Evolutionary conservation across 2,888 invertebrate genomes (phyloP).

Genomic region (Loripinus fragilis): DNA sequence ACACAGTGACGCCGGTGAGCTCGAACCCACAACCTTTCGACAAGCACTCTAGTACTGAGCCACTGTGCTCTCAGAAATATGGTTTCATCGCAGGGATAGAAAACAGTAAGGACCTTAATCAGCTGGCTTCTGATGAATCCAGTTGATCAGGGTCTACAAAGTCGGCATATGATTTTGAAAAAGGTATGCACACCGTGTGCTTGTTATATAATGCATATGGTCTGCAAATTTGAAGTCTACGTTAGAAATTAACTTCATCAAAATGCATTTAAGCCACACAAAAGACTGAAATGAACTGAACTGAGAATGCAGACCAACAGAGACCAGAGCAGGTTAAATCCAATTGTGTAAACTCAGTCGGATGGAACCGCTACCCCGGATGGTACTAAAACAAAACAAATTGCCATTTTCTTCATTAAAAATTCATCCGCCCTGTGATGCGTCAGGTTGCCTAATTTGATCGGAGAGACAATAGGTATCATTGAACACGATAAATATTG

Average conservation of each 20-base stretch:
- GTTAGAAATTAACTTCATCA: slow-evolving; percentile 4
- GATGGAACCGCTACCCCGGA: slow-evolving; percentile 42
- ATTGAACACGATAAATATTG: slow-evolving; percentile 53
- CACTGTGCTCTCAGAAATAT: too few relatives aligned
- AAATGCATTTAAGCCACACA: not conserved
- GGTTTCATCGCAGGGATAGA: too few relatives aligned
- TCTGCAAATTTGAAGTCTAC: too few relatives aligned
- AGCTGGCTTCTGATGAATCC: too few relatives aligned
- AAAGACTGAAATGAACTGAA: not conserved
- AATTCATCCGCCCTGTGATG: slow-evolving; percentile 61
- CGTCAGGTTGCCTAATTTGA: slow-evolving; percentile 58
- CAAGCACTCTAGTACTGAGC: too few relatives aligned
- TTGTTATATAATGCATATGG: too few relatives aligned
- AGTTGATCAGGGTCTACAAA: too few relatives aligned
- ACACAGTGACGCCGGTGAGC: too few relatives aligned
- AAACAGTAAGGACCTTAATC: too few relatives aligned
- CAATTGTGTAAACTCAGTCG: slow-evolving; percentile 48
- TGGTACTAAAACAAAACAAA: slow-evolving; percentile 52
- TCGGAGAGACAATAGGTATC: slow-evolving; percentile 49
- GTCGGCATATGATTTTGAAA: too few relatives aligned
- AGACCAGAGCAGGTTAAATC: slow-evolving; percentile 8
- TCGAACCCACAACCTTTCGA: too few relatives aligned
- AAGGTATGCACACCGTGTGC: too few relatives aligned
- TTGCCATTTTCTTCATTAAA: slow-evolving; percentile 61
- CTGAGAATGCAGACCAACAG: not conserved